These are phyloP conservation scores for Drosophila takahashii DNA, from an alignment of 1,140 invertebrate species.

Conservation along the genomic window DNA sequence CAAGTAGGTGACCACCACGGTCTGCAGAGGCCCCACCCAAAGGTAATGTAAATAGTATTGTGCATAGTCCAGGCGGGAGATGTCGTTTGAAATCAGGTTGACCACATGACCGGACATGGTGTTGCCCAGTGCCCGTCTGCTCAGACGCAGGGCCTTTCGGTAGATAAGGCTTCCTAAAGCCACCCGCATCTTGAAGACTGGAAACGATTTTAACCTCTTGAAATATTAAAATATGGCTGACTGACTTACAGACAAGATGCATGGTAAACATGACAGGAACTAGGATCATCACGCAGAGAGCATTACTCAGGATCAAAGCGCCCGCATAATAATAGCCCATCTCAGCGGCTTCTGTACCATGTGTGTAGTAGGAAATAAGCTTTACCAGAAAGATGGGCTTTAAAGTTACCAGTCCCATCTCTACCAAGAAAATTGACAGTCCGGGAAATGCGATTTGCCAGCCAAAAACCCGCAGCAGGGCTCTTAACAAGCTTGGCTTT, in stretches of 20 bases:
- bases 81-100: conserved; percentile 96
- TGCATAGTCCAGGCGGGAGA: conserved; percentile 89
- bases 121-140: conserved; percentile 89
- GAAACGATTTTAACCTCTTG: no score
- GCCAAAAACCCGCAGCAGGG: conserved; percentile 67
- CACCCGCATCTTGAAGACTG: conserved; percentile 89
- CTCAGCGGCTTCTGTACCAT: conserved; percentile 84
- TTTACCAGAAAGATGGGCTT: conserved; percentile 90
- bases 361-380: conserved; percentile 88
- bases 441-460: conserved; percentile 67
- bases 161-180: conserved; percentile 92
- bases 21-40: conserved; percentile 93
- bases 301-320: conserved; percentile 88
- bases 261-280: conserved; percentile 55
- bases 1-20: conserved; percentile 90
- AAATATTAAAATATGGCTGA: no score
- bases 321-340: conserved; percentile 88
- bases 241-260: no score
- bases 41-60: conserved; percentile 90
- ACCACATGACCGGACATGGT: conserved; percentile 95
- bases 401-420: conserved; percentile 86
- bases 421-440: conserved; percentile 67
- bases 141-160: conserved; percentile 90
- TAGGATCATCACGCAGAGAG: conserved; percentile 87
- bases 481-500: conserved; percentile 64